Base-by-base conservation (phyloP, 2,888 invertebrate genomes). In the Microplitis deprimator region DNA sequence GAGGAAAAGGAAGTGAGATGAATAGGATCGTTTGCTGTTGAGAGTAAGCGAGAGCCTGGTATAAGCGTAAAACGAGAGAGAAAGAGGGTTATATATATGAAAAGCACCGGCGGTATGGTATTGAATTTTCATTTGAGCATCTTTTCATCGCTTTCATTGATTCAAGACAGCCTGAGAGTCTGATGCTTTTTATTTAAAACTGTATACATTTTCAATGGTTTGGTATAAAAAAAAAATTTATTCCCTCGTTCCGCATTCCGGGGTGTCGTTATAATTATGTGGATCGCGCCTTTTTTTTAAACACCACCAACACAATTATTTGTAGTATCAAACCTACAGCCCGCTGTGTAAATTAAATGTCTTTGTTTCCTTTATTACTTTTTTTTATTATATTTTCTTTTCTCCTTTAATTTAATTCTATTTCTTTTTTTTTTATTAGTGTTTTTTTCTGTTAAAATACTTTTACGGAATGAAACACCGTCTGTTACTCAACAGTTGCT, bases 311-410 rank as follows among this genome's bases (percentile, higher is more conserved):
- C 20, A 79, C 79, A 77, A 81, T 79, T 81, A 79, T 81, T 81
- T 81, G 80, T 81, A 77, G 75, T 77, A 73, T 77, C 76, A 73
- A 68, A n/a, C 75, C 75, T 69, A 76, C 75, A 61, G 75, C 80
- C 81, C 74, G 80, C 82, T 82, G 82, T 41, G 81, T 81, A 80
- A 81, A 82, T 82, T 81, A 82, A 75, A 72, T 68, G 64, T 41
- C 38, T 29, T 61, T 68, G 60, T 71, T 71, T 59, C 50, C 62
- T 39, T 71, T 39, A 61, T 65, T 38, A 10, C 38, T 20, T 65
- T 29, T 29, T 65, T 65, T 6, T 65, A 65, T 62, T 62, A n/a
- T 62, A 17, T 20, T 65, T 65, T 65, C 13, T 29, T 13, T 65
- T 65, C 7, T 65, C 16, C 62, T 62, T 62, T 17, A 17, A 62